phyloP scores from a whole-genome alignment of 1,140 invertebrate species.

The Psilanteris sp. region DNA sequence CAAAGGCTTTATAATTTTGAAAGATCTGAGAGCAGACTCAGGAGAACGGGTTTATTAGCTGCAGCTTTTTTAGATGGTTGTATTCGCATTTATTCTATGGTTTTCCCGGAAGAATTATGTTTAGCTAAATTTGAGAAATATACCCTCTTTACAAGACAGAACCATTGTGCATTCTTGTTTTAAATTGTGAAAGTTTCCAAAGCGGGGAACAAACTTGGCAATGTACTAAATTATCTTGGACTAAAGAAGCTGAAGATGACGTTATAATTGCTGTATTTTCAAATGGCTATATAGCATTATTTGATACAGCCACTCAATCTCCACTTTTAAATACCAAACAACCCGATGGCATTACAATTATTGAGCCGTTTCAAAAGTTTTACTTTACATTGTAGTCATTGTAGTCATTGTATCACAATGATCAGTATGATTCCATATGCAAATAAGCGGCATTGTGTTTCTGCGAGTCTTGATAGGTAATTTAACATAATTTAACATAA shows the following conservation, averaged over 20 bases:
- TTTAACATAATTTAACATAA: too few relatives aligned
- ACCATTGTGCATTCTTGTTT: conserved; percentile 73
- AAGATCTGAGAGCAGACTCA: conserved; percentile 45
- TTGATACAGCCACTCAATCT: conserved; percentile 80
- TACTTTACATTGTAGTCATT: too few relatives aligned
- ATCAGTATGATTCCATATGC: conserved; percentile 73
- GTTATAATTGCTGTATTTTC: conserved; percentile 83
- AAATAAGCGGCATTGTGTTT: conserved; percentile 73
- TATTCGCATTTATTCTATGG: conserved; percentile 83
- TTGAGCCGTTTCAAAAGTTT: conserved; percentile 76
- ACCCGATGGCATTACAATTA: conserved; percentile 69
- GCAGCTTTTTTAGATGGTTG: conserved; percentile 83
- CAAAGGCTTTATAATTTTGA: conserved; percentile 65
- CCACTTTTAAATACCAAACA: conserved; percentile 77
- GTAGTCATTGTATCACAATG: conserved; percentile 73
- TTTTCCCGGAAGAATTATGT: conserved; percentile 77
- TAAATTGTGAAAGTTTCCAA: conserved; percentile 65
- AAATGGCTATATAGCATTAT: conserved; percentile 83
- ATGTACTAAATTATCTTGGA: conserved; percentile 78
- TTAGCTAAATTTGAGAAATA: conserved; percentile 29
- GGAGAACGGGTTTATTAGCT: conserved; percentile 85
- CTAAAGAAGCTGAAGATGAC: conserved; percentile 74
- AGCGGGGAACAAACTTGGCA: conserved; percentile 71
- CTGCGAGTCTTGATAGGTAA: conserved; percentile 76
- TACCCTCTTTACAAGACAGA: conserved; percentile 74